Evolutionary conservation across 2,888 invertebrate species (phyloP).

Genomic region (Acronicta psi): DNA sequence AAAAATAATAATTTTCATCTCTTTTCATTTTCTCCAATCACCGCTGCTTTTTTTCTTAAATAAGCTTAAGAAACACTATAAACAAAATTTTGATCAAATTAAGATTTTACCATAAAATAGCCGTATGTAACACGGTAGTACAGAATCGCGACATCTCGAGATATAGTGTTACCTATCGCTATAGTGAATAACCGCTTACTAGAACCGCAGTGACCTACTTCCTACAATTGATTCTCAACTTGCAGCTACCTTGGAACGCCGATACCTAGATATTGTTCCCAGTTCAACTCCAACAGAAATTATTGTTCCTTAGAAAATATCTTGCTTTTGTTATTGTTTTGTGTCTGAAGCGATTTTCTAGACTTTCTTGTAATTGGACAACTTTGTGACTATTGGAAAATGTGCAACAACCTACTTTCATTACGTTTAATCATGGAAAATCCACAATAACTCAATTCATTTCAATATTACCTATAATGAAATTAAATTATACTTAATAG

Average conservation of each 20-base stretch:
- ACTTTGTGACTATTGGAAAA: too few relatives aligned
- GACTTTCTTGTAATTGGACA: too few relatives aligned
- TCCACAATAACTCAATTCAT: too few relatives aligned
- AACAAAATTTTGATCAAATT: not conserved
- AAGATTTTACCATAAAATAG: not conserved
- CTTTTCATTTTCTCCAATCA: too few relatives aligned
- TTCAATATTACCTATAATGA: too few relatives aligned
- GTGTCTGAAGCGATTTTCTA: not conserved
- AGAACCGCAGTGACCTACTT: conserved; percentile 43
- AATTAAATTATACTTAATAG: too few relatives aligned
- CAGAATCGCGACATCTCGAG: not conserved
- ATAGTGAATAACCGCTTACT: conserved; percentile 29
- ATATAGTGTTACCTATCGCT: conserved; percentile 14
- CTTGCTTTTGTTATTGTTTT: conserved; percentile 5
- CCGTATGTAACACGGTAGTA: not conserved
- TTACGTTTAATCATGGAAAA: too few relatives aligned
- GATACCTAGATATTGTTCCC: conserved; percentile 13
- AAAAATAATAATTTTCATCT: too few relatives aligned
- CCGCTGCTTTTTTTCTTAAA: too few relatives aligned
- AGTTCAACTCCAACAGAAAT: conserved; percentile 10
- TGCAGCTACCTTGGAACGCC: conserved; percentile 25
- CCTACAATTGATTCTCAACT: conserved; percentile 36
- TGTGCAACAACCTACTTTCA: too few relatives aligned
- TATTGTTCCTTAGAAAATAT: conserved; percentile 17
- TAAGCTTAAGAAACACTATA: too few relatives aligned